Evolutionary conservation across 53 echinoderm and acorn worm species (phyloP).

Genomic region (Henricia sp.): DNA sequence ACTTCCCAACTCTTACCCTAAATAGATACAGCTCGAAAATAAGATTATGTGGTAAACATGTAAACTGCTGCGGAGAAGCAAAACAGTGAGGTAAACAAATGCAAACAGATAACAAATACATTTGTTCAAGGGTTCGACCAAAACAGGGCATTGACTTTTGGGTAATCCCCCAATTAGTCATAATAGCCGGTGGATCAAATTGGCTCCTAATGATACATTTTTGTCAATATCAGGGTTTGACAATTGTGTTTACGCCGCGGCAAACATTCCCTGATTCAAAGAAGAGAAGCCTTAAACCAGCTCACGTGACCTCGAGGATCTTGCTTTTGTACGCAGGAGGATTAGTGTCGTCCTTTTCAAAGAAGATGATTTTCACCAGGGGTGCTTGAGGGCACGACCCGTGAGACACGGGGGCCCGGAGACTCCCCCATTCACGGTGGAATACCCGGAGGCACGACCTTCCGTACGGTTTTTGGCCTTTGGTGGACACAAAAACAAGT

Average conservation of each 20-base stretch:
- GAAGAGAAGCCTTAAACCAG: background rate
- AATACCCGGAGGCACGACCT: conserved; percentile 14
- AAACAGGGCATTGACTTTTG: too few species aligned
- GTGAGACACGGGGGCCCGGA: conserved; percentile 13
- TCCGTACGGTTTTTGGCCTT: background rate
- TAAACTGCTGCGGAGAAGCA: too few species aligned
- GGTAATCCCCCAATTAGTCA: too few species aligned
- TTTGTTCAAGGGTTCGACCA: too few species aligned
- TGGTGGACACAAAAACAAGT: background rate
- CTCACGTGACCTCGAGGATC: conserved; percentile 1
- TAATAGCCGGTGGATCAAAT: too few species aligned
- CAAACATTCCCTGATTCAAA: too few species aligned
- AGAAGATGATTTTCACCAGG: background rate
- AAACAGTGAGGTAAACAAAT: too few species aligned
- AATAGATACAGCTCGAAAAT: too few species aligned
- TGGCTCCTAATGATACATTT: background rate
- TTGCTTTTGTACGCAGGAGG: background rate
- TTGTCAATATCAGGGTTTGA: background rate
- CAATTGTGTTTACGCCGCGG: background rate
- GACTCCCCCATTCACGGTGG: conserved; percentile 20
- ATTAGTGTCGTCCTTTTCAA: conserved; percentile 23
- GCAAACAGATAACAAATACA: too few species aligned
- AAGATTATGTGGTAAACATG: too few species aligned
- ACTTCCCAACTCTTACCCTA: too few species aligned
- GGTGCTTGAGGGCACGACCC: conserved; percentile 40